Conservation (phyloP, 1,140 invertebrate species). For the Psix sp. region DNA sequence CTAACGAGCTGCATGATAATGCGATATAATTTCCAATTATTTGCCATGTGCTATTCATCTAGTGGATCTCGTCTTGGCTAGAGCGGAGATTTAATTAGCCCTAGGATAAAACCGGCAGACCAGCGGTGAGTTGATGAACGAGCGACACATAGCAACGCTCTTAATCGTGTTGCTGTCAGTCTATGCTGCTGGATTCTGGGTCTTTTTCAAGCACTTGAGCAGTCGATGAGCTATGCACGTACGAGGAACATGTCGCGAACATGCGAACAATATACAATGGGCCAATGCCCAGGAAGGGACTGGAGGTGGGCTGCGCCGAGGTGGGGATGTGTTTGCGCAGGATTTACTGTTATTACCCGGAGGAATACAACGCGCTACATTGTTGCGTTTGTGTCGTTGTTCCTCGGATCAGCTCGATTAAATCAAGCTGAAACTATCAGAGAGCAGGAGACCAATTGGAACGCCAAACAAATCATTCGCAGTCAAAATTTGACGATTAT, state of each 20-base stretch:
- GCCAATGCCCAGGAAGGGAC: slow-evolving; percentile 26
- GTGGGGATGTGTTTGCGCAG: slow-evolving; percentile 66
- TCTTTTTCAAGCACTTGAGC: slow-evolving; percentile 47
- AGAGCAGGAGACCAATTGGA: neutral
- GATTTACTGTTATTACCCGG: slow-evolving; percentile 76
- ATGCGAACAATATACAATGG: slow-evolving; percentile 66
- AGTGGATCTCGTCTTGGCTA: slow-evolving; percentile 5
- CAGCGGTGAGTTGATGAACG: slow-evolving; percentile 31
- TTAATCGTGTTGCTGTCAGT: slow-evolving; percentile 50
- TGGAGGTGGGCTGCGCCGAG: slow-evolving; percentile 27
- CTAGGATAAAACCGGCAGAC: slow-evolving; percentile 28
- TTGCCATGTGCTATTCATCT: slow-evolving; percentile 31
- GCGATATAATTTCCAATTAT: slow-evolving; percentile 31
- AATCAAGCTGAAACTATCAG: slow-evolving; percentile 14
- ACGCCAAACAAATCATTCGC: too few relatives aligned
- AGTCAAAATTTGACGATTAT: too few relatives aligned
- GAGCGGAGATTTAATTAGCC: slow-evolving; percentile 38
- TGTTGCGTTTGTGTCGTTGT: slow-evolving; percentile 56
- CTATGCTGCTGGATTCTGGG: slow-evolving; percentile 31
- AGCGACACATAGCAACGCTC: slow-evolving; percentile 30
- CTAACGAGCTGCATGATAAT: slow-evolving; percentile 27
- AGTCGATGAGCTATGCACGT: slow-evolving; percentile 48
- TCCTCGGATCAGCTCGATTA: slow-evolving; percentile 2
- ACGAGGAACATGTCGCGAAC: slow-evolving; percentile 50
- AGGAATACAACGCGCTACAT: slow-evolving; percentile 63